phyloP scores from a whole-genome alignment of 2,888 invertebrate species.

The Stenchaetothrips biformis region DNA sequence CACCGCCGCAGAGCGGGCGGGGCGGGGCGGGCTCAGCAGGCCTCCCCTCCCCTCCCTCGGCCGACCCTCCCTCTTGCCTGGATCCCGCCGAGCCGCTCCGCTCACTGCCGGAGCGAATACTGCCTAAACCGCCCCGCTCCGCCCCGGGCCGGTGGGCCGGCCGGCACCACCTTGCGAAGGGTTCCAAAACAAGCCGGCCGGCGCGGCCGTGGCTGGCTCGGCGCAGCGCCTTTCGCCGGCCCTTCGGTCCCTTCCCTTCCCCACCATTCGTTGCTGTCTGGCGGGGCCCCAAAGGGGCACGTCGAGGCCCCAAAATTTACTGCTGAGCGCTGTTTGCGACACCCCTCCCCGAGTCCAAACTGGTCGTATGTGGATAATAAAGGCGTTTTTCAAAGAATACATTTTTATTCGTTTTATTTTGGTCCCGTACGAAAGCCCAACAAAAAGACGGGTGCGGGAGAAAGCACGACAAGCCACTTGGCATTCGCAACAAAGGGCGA shows the following conservation, averaged over 20 bases:
- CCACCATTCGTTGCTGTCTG: too few species aligned
- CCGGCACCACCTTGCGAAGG: neutral
- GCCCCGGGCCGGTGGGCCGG: neutral
- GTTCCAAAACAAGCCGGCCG: neutral
- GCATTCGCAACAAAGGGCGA: too few species aligned
- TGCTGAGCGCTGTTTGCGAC: too few species aligned
- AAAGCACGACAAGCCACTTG: too few species aligned
- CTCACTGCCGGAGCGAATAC: slow-evolving; percentile 11
- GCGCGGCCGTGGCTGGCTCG: neutral
- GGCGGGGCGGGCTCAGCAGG: neutral
- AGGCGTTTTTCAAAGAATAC: too few species aligned
- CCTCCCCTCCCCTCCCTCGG: neutral
- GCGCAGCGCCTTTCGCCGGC: neutral
- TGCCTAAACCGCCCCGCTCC: neutral
- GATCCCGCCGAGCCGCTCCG: neutral
- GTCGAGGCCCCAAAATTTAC: too few species aligned
- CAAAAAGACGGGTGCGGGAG: too few species aligned
- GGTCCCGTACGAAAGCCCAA: too few species aligned
- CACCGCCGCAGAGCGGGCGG: neutral
- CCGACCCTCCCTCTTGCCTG: neutral
- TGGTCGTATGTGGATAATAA: too few species aligned
- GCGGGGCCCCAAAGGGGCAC: too few species aligned
- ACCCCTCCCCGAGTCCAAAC: too few species aligned
- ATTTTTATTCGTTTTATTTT: too few species aligned
- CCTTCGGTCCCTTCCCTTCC: neutral